A percentile compares a stretch with the other conserved stretches of the same genome.
phyloP scores from a whole-genome alignment of 2,888 invertebrate genomes.

The Alloplasta piceator region DNA sequence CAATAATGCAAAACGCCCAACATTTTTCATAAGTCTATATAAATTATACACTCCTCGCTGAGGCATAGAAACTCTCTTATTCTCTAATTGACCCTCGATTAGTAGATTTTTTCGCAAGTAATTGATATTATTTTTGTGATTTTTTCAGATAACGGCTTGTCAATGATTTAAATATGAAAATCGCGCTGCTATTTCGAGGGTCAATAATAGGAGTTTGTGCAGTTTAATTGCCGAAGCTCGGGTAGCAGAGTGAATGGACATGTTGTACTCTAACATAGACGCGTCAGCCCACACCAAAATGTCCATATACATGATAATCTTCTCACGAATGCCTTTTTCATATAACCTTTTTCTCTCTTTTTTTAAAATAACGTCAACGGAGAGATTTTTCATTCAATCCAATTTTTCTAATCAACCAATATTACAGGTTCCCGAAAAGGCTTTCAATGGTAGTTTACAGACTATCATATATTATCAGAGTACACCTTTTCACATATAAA shows the following conservation, averaged over 20 bases:
- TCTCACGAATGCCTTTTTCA: no score
- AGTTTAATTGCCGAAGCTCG: conserved; percentile 77
- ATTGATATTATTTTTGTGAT: background rate
- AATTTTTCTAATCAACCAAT: background rate
- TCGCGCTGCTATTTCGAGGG: conserved; percentile 18
- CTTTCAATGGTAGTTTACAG: conserved; percentile 30
- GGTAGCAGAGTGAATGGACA: conserved; percentile 80
- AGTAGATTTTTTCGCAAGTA: background rate
- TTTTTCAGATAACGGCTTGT: no score
- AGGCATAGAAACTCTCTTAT: conserved; percentile 74
- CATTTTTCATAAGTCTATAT: conserved; percentile 74
- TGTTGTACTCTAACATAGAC: conserved; percentile 82
- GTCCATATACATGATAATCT: conserved; percentile 74
- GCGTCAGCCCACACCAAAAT: conserved; percentile 83
- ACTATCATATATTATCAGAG: conserved; percentile 45
- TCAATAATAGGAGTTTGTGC: conserved; percentile 61
- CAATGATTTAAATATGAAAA: background rate
- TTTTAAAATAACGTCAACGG: no score
- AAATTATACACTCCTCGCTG: conserved; percentile 77
- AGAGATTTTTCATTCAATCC: background rate
- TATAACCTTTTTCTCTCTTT: background rate
- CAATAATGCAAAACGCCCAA: conserved; percentile 75
- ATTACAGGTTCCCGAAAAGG: conserved; percentile 14
- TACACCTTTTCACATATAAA: conserved; percentile 49
- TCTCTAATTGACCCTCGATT: conserved; percentile 37